Percentiles rank a stretch among this genome's conserved stretches.
Evolutionary conservation across 2,888 invertebrate species (phyloP).

Genomic region (Oscheius sp.): DNA sequence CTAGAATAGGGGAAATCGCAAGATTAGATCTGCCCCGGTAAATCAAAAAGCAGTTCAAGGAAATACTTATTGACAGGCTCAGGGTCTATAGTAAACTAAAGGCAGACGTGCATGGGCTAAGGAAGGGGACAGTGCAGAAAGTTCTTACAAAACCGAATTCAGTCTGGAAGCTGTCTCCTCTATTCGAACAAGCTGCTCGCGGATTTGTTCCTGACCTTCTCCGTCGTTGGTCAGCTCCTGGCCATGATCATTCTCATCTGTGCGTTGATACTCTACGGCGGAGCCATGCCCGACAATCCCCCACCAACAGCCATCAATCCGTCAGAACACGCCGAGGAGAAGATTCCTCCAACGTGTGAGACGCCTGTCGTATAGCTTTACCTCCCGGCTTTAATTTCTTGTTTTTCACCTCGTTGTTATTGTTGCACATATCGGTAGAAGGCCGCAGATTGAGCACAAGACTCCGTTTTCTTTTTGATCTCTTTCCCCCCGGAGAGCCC

Average conservation of each 20-base stretch:
- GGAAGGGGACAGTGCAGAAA: too few relatives aligned
- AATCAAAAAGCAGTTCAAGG: too few relatives aligned
- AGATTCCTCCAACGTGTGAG: not conserved
- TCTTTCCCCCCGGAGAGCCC: slow-evolving; percentile 11
- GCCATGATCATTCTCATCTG: slow-evolving; percentile 65
- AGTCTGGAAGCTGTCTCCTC: slow-evolving; percentile 67
- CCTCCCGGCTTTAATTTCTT: not conserved
- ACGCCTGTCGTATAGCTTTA: slow-evolving; percentile 16
- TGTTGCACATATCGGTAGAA: slow-evolving; percentile 7
- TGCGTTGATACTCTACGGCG: slow-evolving; percentile 65
- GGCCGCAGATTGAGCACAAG: not conserved
- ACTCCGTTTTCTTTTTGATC: slow-evolving; percentile 4
- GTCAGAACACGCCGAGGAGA: not conserved
- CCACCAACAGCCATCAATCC: slow-evolving; percentile 6
- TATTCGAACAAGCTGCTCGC: slow-evolving; percentile 72
- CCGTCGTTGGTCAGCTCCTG: slow-evolving; percentile 80
- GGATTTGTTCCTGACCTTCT: slow-evolving; percentile 80
- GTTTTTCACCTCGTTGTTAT: slow-evolving; percentile 3
- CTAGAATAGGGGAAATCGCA: too few relatives aligned
- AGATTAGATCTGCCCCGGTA: too few relatives aligned
- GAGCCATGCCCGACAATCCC: slow-evolving; percentile 38
- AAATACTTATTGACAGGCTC: too few relatives aligned
- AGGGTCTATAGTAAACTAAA: too few relatives aligned
- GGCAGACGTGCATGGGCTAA: too few relatives aligned
- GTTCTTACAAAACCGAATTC: not conserved